Evolutionary conservation across 23 tunicate species (phyloP), one percentile per base, ranked within the genome.

Genomic region (Ascidia mentula): DNA sequence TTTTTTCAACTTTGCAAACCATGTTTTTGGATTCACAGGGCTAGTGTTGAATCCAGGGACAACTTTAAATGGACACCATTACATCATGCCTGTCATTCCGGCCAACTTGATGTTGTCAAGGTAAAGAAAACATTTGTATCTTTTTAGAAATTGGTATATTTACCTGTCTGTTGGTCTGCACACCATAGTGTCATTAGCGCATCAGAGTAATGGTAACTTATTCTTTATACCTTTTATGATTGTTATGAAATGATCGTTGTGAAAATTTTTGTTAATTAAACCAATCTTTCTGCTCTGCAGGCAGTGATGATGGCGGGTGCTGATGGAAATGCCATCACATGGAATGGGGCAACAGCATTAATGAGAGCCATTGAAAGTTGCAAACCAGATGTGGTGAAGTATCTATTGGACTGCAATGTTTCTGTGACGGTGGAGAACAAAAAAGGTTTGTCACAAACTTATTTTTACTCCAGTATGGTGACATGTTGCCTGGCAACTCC

Each of bases 21-120:
- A n/a, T n/a, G n/a, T n/a, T n/a, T n/a, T n/a, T n/a, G n/a, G n/a
- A n/a, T n/a, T n/a, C n/a, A n/a, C n/a, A n/a, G 98, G 36, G 98
- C 98, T 0, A 80, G 88, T 76, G 89, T 93, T 9, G 83, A 84
- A 61, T 80, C 98, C 12, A 40, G 87, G n/a, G 98, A 93, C 38
- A 93, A 93, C 83, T 93, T 93, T 72, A 93, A 88, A 84, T 93
- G 98, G 98, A 93, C 98, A 36, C 80, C 98, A 37, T 60, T 93
- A 38, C 98, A 93, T 40, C 98, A 93, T 61, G 98, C 93, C 18
- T 88, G 93, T 69, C 98, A 93, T 42, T 93, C 93, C 6, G 98
- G 98, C 0, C 98, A 93, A 75, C 33, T 93, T 15, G 98, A 93
- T 76, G 86, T 93, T 18, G 98, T 93, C 60, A 73, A 93, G 78